Conservation (phyloP, 1,140 invertebrate species). For the Drosophila kikkawai region DNA sequence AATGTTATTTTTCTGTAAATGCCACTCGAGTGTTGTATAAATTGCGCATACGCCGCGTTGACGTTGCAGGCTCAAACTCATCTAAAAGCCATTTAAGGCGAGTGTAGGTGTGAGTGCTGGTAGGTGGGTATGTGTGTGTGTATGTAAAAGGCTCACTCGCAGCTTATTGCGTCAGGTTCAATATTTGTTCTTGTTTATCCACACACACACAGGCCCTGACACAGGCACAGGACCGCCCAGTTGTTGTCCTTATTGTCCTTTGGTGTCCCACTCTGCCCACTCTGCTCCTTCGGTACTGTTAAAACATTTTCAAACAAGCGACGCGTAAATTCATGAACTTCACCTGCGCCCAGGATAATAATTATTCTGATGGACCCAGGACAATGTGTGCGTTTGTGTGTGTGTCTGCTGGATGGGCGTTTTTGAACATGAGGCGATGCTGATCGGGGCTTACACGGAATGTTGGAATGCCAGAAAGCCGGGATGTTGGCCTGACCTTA, state of each 20-base stretch:
- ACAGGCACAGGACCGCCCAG: conserved; percentile 30
- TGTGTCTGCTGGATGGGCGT: conserved; percentile 18
- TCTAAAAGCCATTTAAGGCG: conserved; percentile 72
- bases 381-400: conserved; percentile 21
- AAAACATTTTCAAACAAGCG: conserved; percentile 68
- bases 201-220: conserved; percentile 5
- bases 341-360: conserved; percentile 53
- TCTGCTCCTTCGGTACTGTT: conserved; percentile 31
- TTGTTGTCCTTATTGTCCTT: conserved; percentile 63
- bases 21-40: conserved; percentile 66
- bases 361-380: conserved; percentile 56
- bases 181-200: conserved; percentile 71
- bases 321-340: conserved; percentile 71
- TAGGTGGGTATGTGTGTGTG: conserved; percentile 13
- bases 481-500: conserved; percentile 29
- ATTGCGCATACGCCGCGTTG: conserved; percentile 63
- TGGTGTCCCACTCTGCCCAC: conserved; percentile 22
- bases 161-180: conserved; percentile 75
- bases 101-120: conserved; percentile 38
- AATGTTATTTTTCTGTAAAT: conserved; percentile 29
- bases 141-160: conserved; percentile 20
- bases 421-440: conserved; percentile 38
- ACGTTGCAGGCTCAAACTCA: conserved; percentile 30
- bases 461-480: conserved; percentile 4
- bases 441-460: conserved; percentile 25